A percentile compares a stretch with the other conserved stretches of the same genome.
phyloP scores from a whole-genome alignment of 2,797 vertebrate species.

The Calcarius lapponicus region DNA sequence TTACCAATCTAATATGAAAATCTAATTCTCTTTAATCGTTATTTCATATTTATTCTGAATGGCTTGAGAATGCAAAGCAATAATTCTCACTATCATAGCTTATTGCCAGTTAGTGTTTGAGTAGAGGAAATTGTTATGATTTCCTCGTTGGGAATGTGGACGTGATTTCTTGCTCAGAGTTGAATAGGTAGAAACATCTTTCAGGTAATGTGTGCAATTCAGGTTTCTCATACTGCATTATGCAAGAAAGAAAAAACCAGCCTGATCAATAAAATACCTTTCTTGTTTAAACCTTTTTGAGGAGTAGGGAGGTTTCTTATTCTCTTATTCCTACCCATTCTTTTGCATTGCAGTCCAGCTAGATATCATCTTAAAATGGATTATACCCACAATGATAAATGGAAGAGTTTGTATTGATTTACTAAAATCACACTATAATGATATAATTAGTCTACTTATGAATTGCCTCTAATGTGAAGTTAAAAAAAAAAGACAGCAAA shows the following conservation, averaged over 20 bases:
- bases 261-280: background rate
- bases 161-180: background rate
- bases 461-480: background rate
- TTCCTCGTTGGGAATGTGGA: background rate
- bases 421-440: slow-evolving; percentile 24
- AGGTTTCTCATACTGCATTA: background rate
- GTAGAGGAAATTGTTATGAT: background rate
- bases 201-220: background rate
- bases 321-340: background rate
- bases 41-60: background rate
- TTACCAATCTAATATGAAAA: background rate
- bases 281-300: background rate
- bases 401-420: slow-evolving; percentile 29
- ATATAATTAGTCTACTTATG: background rate
- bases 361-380: background rate
- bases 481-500: background rate
- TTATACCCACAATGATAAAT: slow-evolving; percentile 15
- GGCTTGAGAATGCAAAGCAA: background rate
- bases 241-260: background rate
- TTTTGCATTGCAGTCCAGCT: background rate
- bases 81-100: background rate
- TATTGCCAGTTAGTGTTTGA: background rate
- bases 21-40: background rate
- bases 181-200: background rate
- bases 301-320: background rate